Evolutionary conservation across 2,888 invertebrate genomes (phyloP).

Genomic region (Lissocephala sabroskyi): DNA sequence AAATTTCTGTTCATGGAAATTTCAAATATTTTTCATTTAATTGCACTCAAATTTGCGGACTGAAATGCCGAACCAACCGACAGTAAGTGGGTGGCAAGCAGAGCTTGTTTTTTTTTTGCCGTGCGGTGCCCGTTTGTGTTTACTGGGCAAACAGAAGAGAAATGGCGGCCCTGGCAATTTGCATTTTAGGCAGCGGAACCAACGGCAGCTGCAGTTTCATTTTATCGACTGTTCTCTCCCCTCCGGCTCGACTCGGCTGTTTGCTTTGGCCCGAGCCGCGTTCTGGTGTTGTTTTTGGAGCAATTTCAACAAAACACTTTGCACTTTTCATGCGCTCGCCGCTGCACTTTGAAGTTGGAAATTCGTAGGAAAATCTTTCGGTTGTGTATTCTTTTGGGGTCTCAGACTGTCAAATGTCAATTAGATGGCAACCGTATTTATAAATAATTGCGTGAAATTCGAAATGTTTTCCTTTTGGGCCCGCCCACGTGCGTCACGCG

Average conservation of each 20-base stretch:
- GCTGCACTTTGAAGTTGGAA: constrained; percentile 51
- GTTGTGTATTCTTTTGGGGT: too few species aligned
- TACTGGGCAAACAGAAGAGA: constrained; percentile 58
- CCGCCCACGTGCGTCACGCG: constrained; percentile 31
- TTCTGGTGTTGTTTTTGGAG: constrained; percentile 54
- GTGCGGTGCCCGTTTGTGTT: constrained; percentile 25
- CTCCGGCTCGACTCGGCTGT: background rate
- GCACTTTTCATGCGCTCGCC: constrained; percentile 36
- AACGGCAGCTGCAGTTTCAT: background rate
- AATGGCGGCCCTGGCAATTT: constrained; percentile 34
- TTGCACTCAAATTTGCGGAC: constrained; percentile 40
- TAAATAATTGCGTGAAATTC: constrained; percentile 48
- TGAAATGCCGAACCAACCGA: too few species aligned
- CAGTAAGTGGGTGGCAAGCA: too few species aligned
- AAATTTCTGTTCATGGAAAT: too few species aligned
- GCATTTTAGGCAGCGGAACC: constrained; percentile 21
- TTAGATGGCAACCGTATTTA: too few species aligned
- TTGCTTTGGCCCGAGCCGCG: constrained; percentile 14
- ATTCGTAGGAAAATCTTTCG: too few species aligned
- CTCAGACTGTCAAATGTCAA: too few species aligned
- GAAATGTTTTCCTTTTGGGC: constrained; percentile 10
- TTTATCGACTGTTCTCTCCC: background rate
- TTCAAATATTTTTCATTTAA: constrained; percentile 58
- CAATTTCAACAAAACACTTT: constrained; percentile 64
- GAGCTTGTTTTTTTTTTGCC: too few species aligned